Evolutionary conservation across 2,113 vertebrate genomes (phyloP).

Genomic region (Solea senegalensis): DNA sequence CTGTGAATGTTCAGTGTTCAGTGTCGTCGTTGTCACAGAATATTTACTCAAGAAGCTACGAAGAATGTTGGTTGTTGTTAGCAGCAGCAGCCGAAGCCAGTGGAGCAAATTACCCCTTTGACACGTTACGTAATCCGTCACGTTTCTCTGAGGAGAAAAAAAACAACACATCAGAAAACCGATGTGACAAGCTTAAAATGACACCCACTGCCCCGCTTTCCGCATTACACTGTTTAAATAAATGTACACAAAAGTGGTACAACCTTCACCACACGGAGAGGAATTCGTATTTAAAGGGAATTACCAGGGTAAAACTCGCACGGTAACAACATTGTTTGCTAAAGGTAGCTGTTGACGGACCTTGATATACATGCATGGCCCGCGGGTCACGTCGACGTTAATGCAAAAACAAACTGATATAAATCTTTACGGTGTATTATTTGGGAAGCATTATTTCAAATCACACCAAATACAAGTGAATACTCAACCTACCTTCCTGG

Average conservation of each 20-base stretch:
- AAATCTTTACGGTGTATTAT: not conserved
- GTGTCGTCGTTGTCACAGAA: not conserved
- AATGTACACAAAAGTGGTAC: not conserved
- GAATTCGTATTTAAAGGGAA: not conserved
- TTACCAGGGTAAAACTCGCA: not conserved
- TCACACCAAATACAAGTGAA: not conserved
- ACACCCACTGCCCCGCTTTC: rapidly evolving
- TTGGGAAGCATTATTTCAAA: not conserved
- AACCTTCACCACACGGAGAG: not conserved
- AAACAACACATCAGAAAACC: not conserved
- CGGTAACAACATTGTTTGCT: not conserved
- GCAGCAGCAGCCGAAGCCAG: not conserved
- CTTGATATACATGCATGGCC: not conserved
- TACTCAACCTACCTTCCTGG: not conserved
- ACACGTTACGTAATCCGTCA: constrained; percentile 59
- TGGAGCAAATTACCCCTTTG: constrained; percentile 17
- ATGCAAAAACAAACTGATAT: not conserved
- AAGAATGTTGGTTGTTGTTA: not conserved
- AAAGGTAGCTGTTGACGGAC: not conserved
- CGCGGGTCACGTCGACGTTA: not conserved
- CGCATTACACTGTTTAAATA: not conserved
- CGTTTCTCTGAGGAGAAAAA: constrained; percentile 27
- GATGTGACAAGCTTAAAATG: no score
- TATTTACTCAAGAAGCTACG: not conserved
- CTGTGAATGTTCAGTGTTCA: not conserved